Percentiles rank a stretch among this genome's conserved stretches.
phyloP scores from a whole-genome alignment of 2,888 invertebrate genomes.

The Drosophila koepferae region DNA sequence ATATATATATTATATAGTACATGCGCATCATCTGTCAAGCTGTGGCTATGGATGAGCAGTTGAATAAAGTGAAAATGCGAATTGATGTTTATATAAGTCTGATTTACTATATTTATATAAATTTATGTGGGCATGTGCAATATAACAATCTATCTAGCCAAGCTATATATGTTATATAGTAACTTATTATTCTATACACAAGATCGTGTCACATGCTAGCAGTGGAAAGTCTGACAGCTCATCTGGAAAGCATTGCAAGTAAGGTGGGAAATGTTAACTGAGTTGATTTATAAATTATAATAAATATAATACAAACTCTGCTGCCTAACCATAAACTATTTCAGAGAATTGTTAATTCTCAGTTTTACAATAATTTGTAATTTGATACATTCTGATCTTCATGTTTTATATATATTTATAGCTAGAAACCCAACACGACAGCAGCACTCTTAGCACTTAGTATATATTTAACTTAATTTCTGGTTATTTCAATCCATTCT shows the following conservation, averaged over 20 bases:
- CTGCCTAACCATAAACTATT: too few species aligned
- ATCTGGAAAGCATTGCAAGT: background rate
- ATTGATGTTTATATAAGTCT: conserved; percentile 1
- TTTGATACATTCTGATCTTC: background rate
- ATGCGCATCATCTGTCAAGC: conserved; percentile 11
- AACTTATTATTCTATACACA: background rate
- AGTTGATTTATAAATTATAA: background rate
- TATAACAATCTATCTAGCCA: background rate
- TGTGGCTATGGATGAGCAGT: conserved; percentile 6
- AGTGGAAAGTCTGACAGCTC: background rate
- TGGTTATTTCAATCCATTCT: background rate
- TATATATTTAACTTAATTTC: background rate
- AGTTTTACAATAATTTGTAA: background rate
- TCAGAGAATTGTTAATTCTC: background rate
- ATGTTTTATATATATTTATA: too few species aligned
- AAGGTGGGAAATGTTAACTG: background rate
- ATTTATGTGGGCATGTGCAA: background rate
- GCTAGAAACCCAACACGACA: too few species aligned
- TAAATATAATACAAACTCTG: background rate
- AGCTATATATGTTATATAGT: background rate
- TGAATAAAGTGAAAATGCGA: conserved; percentile 17
- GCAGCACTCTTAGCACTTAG: too few species aligned
- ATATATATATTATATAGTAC: background rate
- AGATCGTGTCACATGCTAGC: background rate
- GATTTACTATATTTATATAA: background rate